Base-by-base conservation (phyloP, 2,113 vertebrate species). In the Corynorhinus townsendii region DNA sequence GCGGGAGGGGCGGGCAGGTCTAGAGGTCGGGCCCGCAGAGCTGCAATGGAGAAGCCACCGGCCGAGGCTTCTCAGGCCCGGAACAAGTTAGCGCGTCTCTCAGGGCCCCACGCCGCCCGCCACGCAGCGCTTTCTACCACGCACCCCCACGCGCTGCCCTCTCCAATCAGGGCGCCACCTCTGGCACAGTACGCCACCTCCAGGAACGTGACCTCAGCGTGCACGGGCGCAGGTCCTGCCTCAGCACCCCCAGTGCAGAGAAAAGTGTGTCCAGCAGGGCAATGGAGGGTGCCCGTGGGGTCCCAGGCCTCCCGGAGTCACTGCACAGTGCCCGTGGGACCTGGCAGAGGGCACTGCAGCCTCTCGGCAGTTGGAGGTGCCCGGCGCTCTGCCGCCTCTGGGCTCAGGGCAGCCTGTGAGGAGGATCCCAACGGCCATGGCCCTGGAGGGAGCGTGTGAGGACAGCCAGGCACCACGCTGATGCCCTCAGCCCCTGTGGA, bases 401-500 rank as follows among this genome's bases (percentile, higher is more conserved):
- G 66, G 17, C 66, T 71, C n/a, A 20, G 68, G 66, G 68, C 9
- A 19, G n/a, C 68, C 71, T 72, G 22, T 10, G 69, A 72, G 69
- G 69, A 40, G 35, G 19, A 5, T 28, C 59, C 59, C 71, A 28
- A 26, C 71, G 45, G 56, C 45, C 33, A 12, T 11, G 10, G 9
- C 68, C 49, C 24, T 22, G 12, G 5, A n/a, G 71, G 26, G 56
- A 3, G 26, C 15, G 0, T 19, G 43, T 45, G 17, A 45, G 35
- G 26, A 17, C 0, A 7, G 30, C 59, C 22, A 0, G 15, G 28
- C 0, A 0, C 59, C 82, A 15, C 4, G 4, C 0, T 20, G 69
- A 2, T 4, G n/a, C 15, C 12, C 16, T 15, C 11, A 0, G 3
- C 69, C 35, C 1, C 45, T 62, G 12, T 11, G 12, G 62, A 16